Conservation (phyloP, 2,113 vertebrate species). For the Psittacus erithacus region DNA sequence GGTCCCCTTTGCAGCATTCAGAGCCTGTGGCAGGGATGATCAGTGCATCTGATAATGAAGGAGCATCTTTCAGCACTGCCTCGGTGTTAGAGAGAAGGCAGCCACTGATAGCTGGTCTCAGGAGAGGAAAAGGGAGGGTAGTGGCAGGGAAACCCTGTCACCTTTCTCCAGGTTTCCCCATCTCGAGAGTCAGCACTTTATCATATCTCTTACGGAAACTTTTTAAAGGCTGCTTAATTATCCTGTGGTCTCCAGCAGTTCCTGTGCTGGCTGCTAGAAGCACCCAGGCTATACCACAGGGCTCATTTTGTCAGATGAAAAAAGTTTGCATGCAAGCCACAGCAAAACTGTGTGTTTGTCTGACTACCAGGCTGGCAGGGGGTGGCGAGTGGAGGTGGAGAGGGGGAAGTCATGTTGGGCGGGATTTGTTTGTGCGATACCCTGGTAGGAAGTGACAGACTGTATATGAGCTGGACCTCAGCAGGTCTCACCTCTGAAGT, state of each 20-base stretch:
- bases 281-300: neutral
- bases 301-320: neutral
- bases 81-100: fast-evolving
- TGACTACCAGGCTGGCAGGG: fast-evolving
- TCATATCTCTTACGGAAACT: neutral
- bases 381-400: neutral
- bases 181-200: neutral
- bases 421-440: fast-evolving
- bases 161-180: neutral
- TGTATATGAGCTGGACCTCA: neutral
- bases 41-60: fast-evolving
- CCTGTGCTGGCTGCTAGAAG: neutral
- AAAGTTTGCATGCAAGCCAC: neutral
- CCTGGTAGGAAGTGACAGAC: neutral
- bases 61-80: neutral
- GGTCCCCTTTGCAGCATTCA: neutral
- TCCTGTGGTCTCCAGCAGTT: neutral
- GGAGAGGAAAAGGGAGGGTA: neutral
- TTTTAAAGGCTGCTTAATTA: neutral
- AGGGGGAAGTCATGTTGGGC: neutral
- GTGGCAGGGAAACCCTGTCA: neutral
- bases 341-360: neutral
- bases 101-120: fast-evolving
- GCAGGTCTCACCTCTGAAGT: neutral
- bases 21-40: neutral